These are phyloP conservation scores for Drosophila pegasa DNA, from an alignment of 2,888 invertebrate species.

Conservation along the genomic window DNA sequence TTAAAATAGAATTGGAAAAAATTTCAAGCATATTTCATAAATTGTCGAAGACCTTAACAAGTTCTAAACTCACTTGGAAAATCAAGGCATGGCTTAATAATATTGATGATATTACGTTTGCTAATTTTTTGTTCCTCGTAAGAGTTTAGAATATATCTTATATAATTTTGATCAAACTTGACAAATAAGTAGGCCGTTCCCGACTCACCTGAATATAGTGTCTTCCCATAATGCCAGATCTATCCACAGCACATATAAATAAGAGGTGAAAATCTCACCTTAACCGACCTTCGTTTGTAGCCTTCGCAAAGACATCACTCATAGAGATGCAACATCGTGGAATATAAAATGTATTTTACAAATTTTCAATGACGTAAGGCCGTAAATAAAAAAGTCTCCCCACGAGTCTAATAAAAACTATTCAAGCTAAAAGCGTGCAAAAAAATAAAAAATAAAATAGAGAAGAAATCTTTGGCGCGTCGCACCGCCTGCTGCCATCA, in stretches of 20 bases:
- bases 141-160: too few relatives aligned
- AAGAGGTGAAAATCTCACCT: background rate
- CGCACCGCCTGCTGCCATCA: constrained; percentile 65
- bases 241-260: background rate
- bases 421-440: constrained; percentile 66
- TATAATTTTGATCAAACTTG: too few relatives aligned
- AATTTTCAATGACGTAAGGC: constrained; percentile 59
- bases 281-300: constrained; percentile 39
- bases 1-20: too few relatives aligned
- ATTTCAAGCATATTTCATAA: too few relatives aligned
- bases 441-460: constrained; percentile 11
- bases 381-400: constrained; percentile 50
- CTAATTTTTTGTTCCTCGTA: too few relatives aligned
- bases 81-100: too few relatives aligned
- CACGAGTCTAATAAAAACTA: constrained; percentile 36
- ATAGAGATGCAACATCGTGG: background rate
- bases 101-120: too few relatives aligned
- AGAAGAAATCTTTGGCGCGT: constrained; percentile 40
- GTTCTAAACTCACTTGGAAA: background rate
- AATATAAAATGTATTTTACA: constrained; percentile 42
- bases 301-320: constrained; percentile 16
- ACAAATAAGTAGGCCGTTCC: too few relatives aligned
- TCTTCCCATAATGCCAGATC: background rate
- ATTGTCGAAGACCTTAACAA: background rate
- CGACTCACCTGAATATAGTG: background rate